Percentiles rank a stretch among this genome's conserved stretches.
phyloP scores from a whole-genome alignment of 2,888 invertebrate genomes.

The Ypsolopha sequella region DNA sequence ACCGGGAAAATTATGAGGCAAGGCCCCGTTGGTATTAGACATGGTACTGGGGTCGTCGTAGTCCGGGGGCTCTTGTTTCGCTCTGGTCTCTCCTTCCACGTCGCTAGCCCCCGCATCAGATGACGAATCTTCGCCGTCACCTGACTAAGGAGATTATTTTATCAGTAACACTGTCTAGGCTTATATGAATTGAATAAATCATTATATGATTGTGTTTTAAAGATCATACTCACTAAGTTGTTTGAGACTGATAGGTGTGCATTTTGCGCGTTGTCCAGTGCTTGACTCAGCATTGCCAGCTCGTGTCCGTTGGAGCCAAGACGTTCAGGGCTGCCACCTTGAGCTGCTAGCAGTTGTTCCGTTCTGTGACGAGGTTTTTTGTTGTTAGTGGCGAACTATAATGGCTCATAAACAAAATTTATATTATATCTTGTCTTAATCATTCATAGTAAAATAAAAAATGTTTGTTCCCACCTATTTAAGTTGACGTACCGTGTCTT shows the following conservation, averaged over 20 bases:
- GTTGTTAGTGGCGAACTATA: too few species aligned
- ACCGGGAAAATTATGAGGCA: conserved; percentile 83
- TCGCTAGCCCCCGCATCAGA: conserved; percentile 86
- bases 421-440: too few species aligned
- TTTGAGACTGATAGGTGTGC: conserved; percentile 70
- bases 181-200: too few species aligned
- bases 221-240: conserved; percentile 41
- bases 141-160: conserved; percentile 25
- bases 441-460: not conserved
- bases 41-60: conserved; percentile 77
- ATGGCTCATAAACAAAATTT: too few species aligned
- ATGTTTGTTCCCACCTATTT: too few species aligned
- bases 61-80: conserved; percentile 82
- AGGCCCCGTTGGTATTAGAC: conserved; percentile 73
- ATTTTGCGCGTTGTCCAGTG: conserved; percentile 80
- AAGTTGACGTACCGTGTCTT: conserved; percentile 51
- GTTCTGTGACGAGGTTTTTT: conserved; percentile 30
- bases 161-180: too few species aligned
- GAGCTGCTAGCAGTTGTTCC: conserved; percentile 52
- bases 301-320: conserved; percentile 67
- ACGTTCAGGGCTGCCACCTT: conserved; percentile 70
- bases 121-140: conserved; percentile 85
- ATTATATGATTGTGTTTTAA: too few species aligned
- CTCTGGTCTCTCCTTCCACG: conserved; percentile 72
- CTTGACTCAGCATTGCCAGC: conserved; percentile 81